Conservation (phyloP, 2,113 vertebrate species). For the Gobiocypris rarus region DNA sequence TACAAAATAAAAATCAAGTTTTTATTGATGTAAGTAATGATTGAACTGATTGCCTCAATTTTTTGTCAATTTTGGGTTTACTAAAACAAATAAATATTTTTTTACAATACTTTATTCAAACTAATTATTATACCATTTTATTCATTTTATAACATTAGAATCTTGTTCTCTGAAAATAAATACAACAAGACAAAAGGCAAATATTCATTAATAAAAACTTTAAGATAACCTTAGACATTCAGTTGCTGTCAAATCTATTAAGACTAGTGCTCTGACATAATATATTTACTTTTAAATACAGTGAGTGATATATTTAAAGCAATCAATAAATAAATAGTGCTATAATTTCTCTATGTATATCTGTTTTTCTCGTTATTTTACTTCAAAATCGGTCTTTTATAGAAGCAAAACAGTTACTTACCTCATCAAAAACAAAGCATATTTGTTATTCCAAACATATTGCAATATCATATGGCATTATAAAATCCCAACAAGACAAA, state of each 20-base stretch:
- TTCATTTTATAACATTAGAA: too few species aligned
- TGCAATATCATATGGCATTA: neutral
- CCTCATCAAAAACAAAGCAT: neutral
- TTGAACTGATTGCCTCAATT: too few species aligned
- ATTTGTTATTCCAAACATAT: neutral
- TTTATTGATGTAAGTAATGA: too few species aligned
- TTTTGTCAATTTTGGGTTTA: too few species aligned
- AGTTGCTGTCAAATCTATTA: too few species aligned
- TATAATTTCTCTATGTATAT: neutral
- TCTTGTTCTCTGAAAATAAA: too few species aligned
- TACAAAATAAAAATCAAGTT: too few species aligned
- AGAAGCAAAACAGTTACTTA: constrained; percentile 2
- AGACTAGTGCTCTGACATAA: neutral
- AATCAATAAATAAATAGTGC: neutral
- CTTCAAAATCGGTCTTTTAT: neutral
- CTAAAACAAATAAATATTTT: too few species aligned
- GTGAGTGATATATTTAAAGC: neutral
- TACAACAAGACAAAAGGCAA: neutral
- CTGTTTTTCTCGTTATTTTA: neutral
- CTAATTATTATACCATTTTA: too few species aligned
- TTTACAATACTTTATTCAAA: too few species aligned
- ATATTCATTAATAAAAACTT: neutral
- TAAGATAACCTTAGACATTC: too few species aligned
- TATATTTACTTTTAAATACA: neutral
- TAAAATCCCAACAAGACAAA: neutral